These are phyloP conservation scores for Mastacembelus armatus DNA, from an alignment of 2,797 vertebrate genomes.

Conservation along the genomic window DNA sequence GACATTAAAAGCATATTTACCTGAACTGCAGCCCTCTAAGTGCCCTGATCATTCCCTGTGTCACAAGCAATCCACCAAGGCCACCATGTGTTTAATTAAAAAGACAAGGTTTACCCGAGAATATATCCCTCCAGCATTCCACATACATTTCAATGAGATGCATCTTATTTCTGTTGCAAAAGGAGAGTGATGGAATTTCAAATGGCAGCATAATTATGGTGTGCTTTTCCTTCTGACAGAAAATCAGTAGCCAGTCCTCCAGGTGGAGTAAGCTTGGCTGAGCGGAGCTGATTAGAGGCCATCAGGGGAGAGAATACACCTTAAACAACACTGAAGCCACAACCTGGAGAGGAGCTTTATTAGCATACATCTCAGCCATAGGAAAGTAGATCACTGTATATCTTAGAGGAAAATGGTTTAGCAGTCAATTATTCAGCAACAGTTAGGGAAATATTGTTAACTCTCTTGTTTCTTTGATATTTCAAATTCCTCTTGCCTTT, in stretches of 20 bases:
- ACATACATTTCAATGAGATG: conserved; percentile 82
- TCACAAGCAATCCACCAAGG: conserved; percentile 81
- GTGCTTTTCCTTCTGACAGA: conserved; percentile 79
- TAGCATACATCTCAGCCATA: conserved; percentile 58
- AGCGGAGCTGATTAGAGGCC: conserved; percentile 80
- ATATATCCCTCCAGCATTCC: conserved; percentile 74
- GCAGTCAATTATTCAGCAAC: conserved; percentile 58
- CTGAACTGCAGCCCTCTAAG: conserved; percentile 75
- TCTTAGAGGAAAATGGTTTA: conserved; percentile 52
- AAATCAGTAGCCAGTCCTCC: conserved; percentile 82
- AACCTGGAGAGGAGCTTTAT: conserved; percentile 50
- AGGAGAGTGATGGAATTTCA: conserved; percentile 81
- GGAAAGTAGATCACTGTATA: conserved; percentile 40
- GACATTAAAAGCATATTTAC: conserved; percentile 76
- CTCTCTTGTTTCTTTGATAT: conserved; percentile 40
- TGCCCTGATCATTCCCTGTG: conserved; percentile 80
- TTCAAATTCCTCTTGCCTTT: conserved; percentile 23
- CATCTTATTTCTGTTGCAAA: conserved; percentile 71
- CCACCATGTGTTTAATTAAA: conserved; percentile 83
- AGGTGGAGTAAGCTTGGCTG: conserved; percentile 76
- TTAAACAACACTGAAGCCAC: conserved; percentile 70
- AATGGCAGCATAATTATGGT: conserved; percentile 84
- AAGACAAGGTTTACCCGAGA: conserved; percentile 79
- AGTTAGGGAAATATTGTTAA: conserved; percentile 34
- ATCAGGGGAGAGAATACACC: conserved; percentile 77